phyloP scores from a whole-genome alignment of 2,113 vertebrate species.

The Xenus cinereus region DNA sequence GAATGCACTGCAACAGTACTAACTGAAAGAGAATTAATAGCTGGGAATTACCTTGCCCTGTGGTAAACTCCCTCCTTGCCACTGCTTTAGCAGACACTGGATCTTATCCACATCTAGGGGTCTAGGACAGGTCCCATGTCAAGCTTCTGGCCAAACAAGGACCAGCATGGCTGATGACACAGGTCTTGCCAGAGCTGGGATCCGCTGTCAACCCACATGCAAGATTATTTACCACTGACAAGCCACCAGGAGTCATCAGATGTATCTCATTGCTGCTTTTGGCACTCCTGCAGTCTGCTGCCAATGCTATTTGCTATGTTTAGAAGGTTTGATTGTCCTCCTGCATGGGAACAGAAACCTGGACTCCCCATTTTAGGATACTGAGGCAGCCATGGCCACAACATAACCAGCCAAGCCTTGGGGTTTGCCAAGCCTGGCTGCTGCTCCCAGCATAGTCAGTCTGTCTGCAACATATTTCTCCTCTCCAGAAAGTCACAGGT shows the following conservation, averaged over 20 bases:
- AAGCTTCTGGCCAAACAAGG: not conserved
- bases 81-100: not conserved
- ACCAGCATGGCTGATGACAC: accelerated
- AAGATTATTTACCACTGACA: not conserved
- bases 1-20: no score
- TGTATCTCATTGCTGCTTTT: accelerated
- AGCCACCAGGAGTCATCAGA: not conserved
- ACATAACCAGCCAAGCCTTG: accelerated
- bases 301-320: not conserved
- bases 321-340: not conserved
- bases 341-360: not conserved
- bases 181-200: not conserved
- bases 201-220: not conserved
- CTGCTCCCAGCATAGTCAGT: not conserved
- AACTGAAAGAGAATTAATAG: not conserved
- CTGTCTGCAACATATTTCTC: not conserved
- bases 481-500: not conserved
- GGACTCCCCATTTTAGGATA: not conserved
- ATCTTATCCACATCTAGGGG: not conserved
- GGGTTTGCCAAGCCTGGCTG: not conserved
- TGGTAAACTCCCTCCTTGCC: not conserved
- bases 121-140: accelerated
- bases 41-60: not conserved
- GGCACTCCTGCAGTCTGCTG: not conserved
- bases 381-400: accelerated